These are phyloP conservation scores for Nomada flava DNA, from an alignment of 2,888 invertebrate species.

Conservation along the genomic window DNA sequence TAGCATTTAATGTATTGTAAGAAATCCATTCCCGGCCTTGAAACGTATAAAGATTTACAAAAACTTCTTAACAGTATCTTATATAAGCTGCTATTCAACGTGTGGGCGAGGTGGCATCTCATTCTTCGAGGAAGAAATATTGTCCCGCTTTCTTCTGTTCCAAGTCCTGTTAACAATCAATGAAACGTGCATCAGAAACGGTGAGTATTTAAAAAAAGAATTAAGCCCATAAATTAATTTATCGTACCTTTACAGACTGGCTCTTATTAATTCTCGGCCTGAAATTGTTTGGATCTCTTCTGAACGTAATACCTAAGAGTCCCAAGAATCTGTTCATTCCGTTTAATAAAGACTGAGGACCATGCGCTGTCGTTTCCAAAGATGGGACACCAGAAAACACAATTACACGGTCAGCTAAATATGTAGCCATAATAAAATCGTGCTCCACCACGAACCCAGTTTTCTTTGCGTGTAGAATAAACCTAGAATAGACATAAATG, in stretches of 20 bases:
- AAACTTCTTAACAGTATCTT: slow-evolving; percentile 61
- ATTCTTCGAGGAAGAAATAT: slow-evolving; percentile 99
- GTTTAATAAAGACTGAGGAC: slow-evolving; percentile 96
- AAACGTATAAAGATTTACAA: slow-evolving; percentile 70
- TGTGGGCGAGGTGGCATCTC: slow-evolving; percentile 75
- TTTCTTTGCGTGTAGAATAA: slow-evolving; percentile 99
- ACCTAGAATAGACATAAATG: slow-evolving; percentile 85
- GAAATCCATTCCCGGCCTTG: slow-evolving; percentile 57
- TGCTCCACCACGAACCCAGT: slow-evolving; percentile 99
- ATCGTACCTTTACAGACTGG: slow-evolving; percentile 94
- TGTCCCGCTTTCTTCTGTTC: slow-evolving; percentile 99
- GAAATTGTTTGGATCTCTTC: slow-evolving; percentile 99
- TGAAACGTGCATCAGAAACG: neutral
- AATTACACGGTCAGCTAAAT: slow-evolving; percentile 98
- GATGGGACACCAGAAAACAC: slow-evolving; percentile 99
- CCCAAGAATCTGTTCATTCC: slow-evolving; percentile 99
- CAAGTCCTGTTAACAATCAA: slow-evolving; percentile 89
- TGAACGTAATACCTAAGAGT: slow-evolving; percentile 97
- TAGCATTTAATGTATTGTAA: slow-evolving; percentile 39
- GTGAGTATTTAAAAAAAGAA: no score
- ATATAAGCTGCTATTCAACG: slow-evolving; percentile 59
- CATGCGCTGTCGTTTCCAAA: slow-evolving; percentile 93
- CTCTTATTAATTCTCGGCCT: slow-evolving; percentile 99
- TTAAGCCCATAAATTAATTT: neutral
- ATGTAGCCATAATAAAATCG: slow-evolving; percentile 99